Percentiles rank a stretch among this genome's conserved stretches.
phyloP scores from a whole-genome alignment of 1,140 invertebrate species.

The Coelopa frigida region DNA sequence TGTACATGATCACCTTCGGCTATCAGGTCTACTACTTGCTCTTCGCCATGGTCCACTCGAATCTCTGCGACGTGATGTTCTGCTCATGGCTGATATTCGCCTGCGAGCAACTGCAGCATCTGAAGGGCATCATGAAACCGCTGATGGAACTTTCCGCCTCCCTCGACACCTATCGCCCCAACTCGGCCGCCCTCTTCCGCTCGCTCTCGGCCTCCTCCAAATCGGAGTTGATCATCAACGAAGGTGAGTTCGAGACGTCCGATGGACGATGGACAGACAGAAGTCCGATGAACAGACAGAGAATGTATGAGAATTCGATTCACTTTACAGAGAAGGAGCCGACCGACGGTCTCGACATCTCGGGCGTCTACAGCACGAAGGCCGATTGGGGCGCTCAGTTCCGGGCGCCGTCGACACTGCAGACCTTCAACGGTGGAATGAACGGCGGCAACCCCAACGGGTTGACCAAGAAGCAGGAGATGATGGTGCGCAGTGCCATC shows the following conservation, averaged over 20 bases:
- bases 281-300: no score
- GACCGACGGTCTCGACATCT: conserved; percentile 55
- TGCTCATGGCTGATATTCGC: conserved; percentile 77
- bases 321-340: conserved; percentile 44
- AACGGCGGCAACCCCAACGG: conserved; percentile 62
- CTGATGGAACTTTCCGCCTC: conserved; percentile 75
- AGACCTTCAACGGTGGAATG: conserved; percentile 47
- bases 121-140: conserved; percentile 77
- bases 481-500: conserved; percentile 72
- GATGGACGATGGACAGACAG: no score
- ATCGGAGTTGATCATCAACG: conserved; percentile 48
- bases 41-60: conserved; percentile 62
- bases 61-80: conserved; percentile 68
- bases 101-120: conserved; percentile 73
- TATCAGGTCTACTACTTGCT: conserved; percentile 72
- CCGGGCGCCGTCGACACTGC: conserved; percentile 56
- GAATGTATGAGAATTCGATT: no score
- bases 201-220: conserved; percentile 53
- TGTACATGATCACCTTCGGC: conserved; percentile 57
- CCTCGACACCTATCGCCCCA: conserved; percentile 68
- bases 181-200: conserved; percentile 68
- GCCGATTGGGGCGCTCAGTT: conserved; percentile 68
- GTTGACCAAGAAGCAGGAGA: conserved; percentile 71
- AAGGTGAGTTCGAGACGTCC: no score
- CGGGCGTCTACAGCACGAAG: conserved; percentile 65